Evolutionary conservation across 2,113 vertebrate genomes (phyloP).

Genomic region (Catharus bicknelli): DNA sequence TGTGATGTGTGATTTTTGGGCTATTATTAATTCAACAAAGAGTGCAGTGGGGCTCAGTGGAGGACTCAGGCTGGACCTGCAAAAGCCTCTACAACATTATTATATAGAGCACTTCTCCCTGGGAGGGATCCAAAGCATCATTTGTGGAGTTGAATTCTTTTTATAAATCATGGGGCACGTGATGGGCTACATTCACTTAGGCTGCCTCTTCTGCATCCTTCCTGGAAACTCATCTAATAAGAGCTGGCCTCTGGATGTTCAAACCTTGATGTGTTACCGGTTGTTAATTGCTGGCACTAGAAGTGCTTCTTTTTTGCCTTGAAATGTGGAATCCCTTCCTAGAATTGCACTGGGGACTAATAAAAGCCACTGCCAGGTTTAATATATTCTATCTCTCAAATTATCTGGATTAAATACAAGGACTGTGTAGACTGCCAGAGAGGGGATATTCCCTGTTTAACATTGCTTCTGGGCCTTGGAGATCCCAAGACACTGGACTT

Average conservation of each 20-base stretch:
- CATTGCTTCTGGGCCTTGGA: constrained; percentile 27
- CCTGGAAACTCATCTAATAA: constrained; percentile 38
- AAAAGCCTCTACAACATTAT: neutral
- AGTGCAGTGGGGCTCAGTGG: constrained; percentile 12
- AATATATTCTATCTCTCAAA: constrained; percentile 52
- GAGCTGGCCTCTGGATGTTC: constrained; percentile 27
- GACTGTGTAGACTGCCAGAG: constrained; percentile 1
- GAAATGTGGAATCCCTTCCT: constrained; percentile 51
- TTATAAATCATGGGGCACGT: neutral
- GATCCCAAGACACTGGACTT: constrained; percentile 34
- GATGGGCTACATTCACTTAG: neutral
- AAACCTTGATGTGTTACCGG: neutral
- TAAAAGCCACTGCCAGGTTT: constrained; percentile 44
- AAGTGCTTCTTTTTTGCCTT: constrained; percentile 22
- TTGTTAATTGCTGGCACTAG: constrained; percentile 51
- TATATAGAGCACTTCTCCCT: constrained; percentile 8
- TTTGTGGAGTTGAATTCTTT: neutral
- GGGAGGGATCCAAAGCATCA: constrained; percentile 24
- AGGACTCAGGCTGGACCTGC: neutral
- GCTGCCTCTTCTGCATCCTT: constrained; percentile 31
- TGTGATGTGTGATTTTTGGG: constrained; percentile 45
- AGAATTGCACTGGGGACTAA: constrained; percentile 39
- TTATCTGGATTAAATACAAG: constrained; percentile 54
- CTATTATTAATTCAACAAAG: constrained; percentile 48
- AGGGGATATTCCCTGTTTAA: constrained; percentile 35